Base-by-base conservation (phyloP, 1,140 invertebrate genomes). In the Drosophila virilis region DNA sequence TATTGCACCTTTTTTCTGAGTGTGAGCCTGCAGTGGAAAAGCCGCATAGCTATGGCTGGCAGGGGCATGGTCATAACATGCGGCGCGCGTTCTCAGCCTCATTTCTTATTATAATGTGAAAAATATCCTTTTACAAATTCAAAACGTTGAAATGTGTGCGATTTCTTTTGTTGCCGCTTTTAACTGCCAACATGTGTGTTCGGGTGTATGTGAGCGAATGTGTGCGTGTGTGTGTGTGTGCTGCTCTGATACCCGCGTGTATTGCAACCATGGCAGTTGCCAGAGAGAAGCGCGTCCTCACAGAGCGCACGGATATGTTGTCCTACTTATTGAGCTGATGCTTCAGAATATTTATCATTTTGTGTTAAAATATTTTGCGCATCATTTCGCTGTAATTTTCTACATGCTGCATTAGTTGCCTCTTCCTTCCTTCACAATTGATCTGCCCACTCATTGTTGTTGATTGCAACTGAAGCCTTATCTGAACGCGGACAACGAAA, bases 91-190 rank as follows among this genome's bases (percentile, higher is more conserved):
- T 54, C 74, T 80, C 84, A 80, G 68, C 80, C 85, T 89, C 84
- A 89, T 89, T 84, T 89, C 84, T 84, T 89, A 89, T 89, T 89
- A 89, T 89, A 89, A 89, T 89, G 84, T 78, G 84, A 84, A 89
- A 89, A 89, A 89, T 88, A 89, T 89, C 85, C 84, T 80, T 89
- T 90, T 84, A 84, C 77, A 80, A 84, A 88, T 88, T 88, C 84
- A 86, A 86, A 86, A 80, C 84, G 83, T 72, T 74, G 66, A 89
- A 83, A 28, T 28, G 74, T 89, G 85, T 88, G 77, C 80, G 77
- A 88, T 84, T 89, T 76, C 80, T 90, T 89, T 90, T 89, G 80
- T 89, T 84, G 70, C 74, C 67, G 58, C 22, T 79, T 68, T 77
- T 81, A 84, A 77, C 74, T 64, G 80, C 68, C 68, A 62, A 60